Conservation (phyloP, 2,797 vertebrate species). For the Manis crassicaudata region DNA sequence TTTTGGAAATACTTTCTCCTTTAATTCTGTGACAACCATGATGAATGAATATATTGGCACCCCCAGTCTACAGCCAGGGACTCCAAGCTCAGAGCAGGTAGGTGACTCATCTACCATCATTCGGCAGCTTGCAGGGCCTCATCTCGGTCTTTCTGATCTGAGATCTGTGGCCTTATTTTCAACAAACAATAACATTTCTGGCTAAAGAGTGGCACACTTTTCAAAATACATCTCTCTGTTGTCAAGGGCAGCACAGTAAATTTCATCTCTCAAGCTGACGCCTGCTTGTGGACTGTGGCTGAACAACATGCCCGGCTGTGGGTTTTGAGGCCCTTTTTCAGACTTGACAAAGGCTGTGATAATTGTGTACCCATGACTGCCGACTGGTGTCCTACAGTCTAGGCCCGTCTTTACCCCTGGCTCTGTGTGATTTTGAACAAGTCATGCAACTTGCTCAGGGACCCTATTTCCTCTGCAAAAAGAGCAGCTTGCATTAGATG, state of each 20-base stretch:
- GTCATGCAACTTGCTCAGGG: neutral
- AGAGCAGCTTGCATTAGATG: neutral
- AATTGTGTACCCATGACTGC: neutral
- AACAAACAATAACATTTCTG: neutral
- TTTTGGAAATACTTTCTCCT: neutral
- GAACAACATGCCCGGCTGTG: neutral
- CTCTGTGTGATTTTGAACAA: neutral
- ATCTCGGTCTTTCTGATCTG: neutral
- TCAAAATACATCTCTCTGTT: neutral
- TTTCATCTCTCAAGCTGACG: neutral
- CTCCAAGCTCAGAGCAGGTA: neutral
- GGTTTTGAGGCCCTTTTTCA: neutral
- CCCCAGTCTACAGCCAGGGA: neutral
- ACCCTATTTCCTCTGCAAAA: neutral
- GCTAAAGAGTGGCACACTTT: neutral
- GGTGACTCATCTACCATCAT: neutral
- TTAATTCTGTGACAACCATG: neutral
- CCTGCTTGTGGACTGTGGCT: neutral
- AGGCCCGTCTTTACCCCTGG: neutral
- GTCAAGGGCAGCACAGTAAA: neutral
- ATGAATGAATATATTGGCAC: neutral
- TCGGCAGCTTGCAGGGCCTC: neutral
- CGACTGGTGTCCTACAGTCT: neutral
- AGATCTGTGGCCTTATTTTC: neutral
- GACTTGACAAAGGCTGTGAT: neutral